phyloP scores from a whole-genome alignment of 1,140 invertebrate species.

The Drosophila willistoni region DNA sequence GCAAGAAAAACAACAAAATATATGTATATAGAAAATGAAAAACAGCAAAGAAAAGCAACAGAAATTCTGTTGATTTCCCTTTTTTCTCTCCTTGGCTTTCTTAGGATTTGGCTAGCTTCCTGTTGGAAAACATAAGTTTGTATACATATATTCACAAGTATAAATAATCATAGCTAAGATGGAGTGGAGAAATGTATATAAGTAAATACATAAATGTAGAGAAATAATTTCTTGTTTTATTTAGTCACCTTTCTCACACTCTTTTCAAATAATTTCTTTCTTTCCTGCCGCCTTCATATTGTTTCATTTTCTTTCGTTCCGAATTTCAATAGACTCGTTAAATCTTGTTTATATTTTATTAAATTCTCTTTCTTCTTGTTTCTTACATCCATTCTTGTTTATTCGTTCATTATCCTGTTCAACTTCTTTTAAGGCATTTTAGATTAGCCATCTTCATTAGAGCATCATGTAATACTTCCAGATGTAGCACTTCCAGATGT shows the following conservation, averaged over 20 bases:
- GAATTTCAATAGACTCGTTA: not conserved
- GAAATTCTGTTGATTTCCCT: constrained; percentile 6
- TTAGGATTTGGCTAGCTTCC: constrained; percentile 6
- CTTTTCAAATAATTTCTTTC: not conserved
- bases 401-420: too few species aligned
- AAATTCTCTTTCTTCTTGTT: not conserved
- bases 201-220: not conserved
- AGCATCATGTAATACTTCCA: too few species aligned
- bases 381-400: too few species aligned
- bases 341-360: not conserved
- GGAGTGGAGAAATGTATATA: not conserved
- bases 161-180: not conserved
- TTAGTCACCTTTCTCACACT: not conserved
- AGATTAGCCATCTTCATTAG: too few species aligned
- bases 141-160: not conserved
- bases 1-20: not conserved
- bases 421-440: too few species aligned
- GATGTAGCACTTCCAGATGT: too few species aligned
- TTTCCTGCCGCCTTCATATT: not conserved
- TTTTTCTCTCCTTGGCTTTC: not conserved
- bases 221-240: not conserved
- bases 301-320: not conserved
- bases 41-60: not conserved
- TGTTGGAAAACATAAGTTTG: constrained; percentile 12
- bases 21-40: not conserved